Evolutionary conservation across 2,797 vertebrate genomes (phyloP), one percentile per base, ranked within the genome.

Genomic region (Poecilia velifera): DNA sequence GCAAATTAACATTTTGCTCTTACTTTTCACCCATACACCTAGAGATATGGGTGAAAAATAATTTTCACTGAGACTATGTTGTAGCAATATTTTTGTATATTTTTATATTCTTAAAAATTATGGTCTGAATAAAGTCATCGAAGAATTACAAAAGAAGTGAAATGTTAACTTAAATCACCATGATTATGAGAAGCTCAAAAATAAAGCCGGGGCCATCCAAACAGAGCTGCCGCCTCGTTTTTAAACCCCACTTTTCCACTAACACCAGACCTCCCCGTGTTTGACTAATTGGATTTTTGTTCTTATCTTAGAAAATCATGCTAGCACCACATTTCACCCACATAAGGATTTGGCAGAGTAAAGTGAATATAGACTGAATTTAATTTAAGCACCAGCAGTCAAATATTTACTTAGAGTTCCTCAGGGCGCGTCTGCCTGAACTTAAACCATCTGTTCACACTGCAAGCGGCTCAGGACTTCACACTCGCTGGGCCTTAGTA

Each of bases 381-480:
- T 59, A 80, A 84, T 80, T 46, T 16, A 49, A 81, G 72, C 74
- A 41, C 70, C 57, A 59, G 22, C 9, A 77, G 45, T 80, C 1
- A 80, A 80, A 87, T 90, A 87, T 88, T 85, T 86, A 76, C 81
- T 82, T 31, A 76, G 43, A 25, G 68, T 79, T 59, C 73, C 72
- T 82, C 39, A 10, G 76, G 74, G 22, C 72, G 43, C 57, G 62
- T 47, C 41, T 2, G 76, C 43, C 76, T 86, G 49, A 81, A 88
- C 77, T 80, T 77, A 79, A 82, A 84, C 80, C 78, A 91, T 89
- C 87, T 84, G 86, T 66, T 87, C 78, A 77, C 76, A 78, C 36
- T 51, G 49, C 76, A 43, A 25, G 31, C 77, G 71, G 80, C 77
- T 78, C 74, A 59, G 76, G 55, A 72, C 57, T 74, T 84, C 79